Evolutionary conservation across 2,113 vertebrate species (phyloP), one percentile per base, ranked within the genome.

Genomic region (Gobiocypris rarus): DNA sequence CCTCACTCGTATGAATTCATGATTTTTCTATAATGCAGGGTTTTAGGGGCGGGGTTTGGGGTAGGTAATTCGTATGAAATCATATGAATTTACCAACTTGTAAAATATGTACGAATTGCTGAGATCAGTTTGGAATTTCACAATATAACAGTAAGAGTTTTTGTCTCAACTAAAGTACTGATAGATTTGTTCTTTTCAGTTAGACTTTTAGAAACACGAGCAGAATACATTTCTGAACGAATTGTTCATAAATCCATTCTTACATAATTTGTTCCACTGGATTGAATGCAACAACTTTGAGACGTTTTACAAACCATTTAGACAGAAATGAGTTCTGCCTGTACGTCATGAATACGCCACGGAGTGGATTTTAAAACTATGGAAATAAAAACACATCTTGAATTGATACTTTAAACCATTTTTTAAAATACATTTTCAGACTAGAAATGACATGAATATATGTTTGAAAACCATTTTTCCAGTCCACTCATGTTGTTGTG

Each of bases 181-280:
- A 63, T 14, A 2, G 58, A 61, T 28, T 28, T 24, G 5, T 63
- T 63, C 28, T 63, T 63, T 63, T 5, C n/a, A 61, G 5, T 63
- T 31, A 31, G 28, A 58, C n/a, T 58, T 58, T 58, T 58, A 58
- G 26, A 65, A 65, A 65, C 14, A 31, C 61, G 7, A 65, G 28
- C 61, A 31, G 61, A 65, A 17, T 65, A 1, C 8, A 65, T 31
- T 65, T 65, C 61, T 65, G 28, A 31, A 65, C 6, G 0, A 31
- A 4, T 3, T 19, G 65, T 22, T 69, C 65, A 69, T 22, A 22
- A 69, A 41, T 69, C 31, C 4, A 11, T 69, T 69, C 9, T 69
- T 22, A 38, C 31, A 69, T 38, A 11, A 69, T 69, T 34, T 69
- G 65, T 69, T 69, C 65, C 65, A 69, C 9, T 69, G 65, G 65